A percentile compares a stretch with the other conserved stretches of the same genome.
Conservation (phyloP, 1,140 invertebrate genomes). For the Drosophila subobscura region DNA sequence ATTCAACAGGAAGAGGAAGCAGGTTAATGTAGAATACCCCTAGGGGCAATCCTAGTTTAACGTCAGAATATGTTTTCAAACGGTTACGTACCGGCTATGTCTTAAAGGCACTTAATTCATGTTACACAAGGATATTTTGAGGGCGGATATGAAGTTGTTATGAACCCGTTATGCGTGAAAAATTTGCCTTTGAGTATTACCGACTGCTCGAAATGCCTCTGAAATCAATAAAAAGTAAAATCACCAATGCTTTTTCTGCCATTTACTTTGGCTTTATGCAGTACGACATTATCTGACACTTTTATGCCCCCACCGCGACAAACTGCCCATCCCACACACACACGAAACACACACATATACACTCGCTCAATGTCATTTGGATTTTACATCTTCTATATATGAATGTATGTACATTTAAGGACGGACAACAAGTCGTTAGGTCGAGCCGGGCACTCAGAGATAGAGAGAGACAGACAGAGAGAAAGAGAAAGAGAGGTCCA, state of each 20-base stretch:
- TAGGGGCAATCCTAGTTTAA: neutral
- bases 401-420: constrained; percentile 14
- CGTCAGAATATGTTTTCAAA: constrained; percentile 3
- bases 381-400: constrained; percentile 60
- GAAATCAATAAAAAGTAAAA: constrained; percentile 61
- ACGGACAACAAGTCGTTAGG: constrained; percentile 71
- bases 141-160: neutral
- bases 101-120: neutral
- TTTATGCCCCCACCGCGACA: constrained; percentile 16
- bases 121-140: constrained; percentile 5
- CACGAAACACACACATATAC: constrained; percentile 8
- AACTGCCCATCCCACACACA: constrained; percentile 1
- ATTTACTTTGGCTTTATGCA: constrained; percentile 53
- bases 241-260: constrained; percentile 56
- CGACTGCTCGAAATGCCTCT: constrained; percentile 38
- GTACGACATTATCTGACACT: constrained; percentile 53
- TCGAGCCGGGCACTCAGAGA: constrained; percentile 61
- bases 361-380: constrained; percentile 52
- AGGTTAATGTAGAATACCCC: constrained; percentile 31
- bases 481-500: constrained; percentile 15
- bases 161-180: constrained; percentile 27
- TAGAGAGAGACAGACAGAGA: constrained; percentile 24
- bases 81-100: constrained; percentile 8
- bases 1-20: constrained; percentile 45
- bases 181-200: constrained; percentile 34